Evolutionary conservation across 2,113 vertebrate genomes (phyloP).

Genomic region (Danio rerio): DNA sequence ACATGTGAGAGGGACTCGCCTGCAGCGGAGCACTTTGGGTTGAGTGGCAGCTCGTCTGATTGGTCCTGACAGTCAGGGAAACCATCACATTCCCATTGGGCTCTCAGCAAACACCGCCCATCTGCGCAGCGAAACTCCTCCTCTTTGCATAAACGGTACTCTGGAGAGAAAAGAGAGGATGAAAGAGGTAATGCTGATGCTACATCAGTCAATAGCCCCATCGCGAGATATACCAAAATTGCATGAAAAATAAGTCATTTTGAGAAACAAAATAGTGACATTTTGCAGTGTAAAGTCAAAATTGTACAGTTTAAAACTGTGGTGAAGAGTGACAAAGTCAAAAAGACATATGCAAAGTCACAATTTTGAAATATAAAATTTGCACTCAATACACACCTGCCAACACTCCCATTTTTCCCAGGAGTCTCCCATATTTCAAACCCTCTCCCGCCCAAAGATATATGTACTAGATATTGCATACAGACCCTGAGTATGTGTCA

Average conservation of each 20-base stretch:
- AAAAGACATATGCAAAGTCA: too few species aligned
- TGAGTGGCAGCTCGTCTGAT: conserved; percentile 86
- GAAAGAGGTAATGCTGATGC: not conserved
- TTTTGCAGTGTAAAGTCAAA: not conserved
- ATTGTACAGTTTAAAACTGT: not conserved
- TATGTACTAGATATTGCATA: too few species aligned
- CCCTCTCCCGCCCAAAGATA: too few species aligned
- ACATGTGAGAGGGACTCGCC: conserved; percentile 63
- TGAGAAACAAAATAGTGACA: not conserved
- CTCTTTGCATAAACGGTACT: conserved; percentile 76
- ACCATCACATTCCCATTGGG: conserved; percentile 87
- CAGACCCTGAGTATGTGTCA: too few species aligned
- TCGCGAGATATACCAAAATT: too few species aligned
- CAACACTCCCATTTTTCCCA: too few species aligned
- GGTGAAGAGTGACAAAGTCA: too few species aligned
- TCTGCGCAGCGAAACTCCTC: conserved; percentile 85
- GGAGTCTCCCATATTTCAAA: too few species aligned
- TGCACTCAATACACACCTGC: too few species aligned
- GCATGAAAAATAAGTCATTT: too few species aligned
- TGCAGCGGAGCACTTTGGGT: conserved; percentile 82
- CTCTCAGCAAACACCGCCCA: conserved; percentile 82
- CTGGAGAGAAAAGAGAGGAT: conserved; percentile 61
- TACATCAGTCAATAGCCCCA: not conserved
- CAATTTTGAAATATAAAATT: not conserved
- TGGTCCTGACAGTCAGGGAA: conserved; percentile 85